Conservation (phyloP, 2,797 vertebrate genomes). For the Carcharodon carcharias region DNA sequence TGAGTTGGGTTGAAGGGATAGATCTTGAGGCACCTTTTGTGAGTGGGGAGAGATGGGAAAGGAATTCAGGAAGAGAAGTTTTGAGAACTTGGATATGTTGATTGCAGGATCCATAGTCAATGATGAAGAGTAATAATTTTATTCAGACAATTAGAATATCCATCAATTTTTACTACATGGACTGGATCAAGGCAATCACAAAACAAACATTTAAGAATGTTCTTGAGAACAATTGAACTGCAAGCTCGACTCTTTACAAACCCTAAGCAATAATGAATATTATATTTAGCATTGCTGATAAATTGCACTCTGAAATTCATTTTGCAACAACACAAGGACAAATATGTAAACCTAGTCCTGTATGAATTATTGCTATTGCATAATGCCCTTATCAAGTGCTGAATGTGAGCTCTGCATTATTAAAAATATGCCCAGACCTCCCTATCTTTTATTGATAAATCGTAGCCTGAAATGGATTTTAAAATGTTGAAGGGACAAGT, state of each 20-base stretch:
- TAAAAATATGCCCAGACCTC: constrained; percentile 4
- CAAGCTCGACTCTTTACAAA: constrained; percentile 27
- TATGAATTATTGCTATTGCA: constrained; percentile 36
- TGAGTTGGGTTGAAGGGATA: background rate
- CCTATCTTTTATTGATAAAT: constrained; percentile 37
- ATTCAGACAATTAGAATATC: constrained; percentile 24
- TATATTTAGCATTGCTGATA: constrained; percentile 24
- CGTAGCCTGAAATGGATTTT: constrained; percentile 33
- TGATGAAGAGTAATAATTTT: background rate
- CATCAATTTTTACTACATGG: constrained; percentile 8
- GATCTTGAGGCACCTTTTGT: background rate
- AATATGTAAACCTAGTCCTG: constrained; percentile 33
- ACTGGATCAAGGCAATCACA: constrained; percentile 25
- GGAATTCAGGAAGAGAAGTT: background rate
- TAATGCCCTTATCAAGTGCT: constrained; percentile 35
- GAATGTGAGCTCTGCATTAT: constrained; percentile 33
- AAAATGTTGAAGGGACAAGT: constrained; percentile 5
- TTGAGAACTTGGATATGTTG: background rate
- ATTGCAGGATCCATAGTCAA: background rate
- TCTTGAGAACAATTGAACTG: constrained; percentile 32
- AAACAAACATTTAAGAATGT: constrained; percentile 34
- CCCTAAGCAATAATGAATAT: constrained; percentile 32
- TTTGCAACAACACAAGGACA: constrained; percentile 32
- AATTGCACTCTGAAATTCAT: constrained; percentile 27
- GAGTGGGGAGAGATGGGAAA: background rate